Conservation (phyloP, 1,140 invertebrate species). For the Stegodyphus dumicola region DNA sequence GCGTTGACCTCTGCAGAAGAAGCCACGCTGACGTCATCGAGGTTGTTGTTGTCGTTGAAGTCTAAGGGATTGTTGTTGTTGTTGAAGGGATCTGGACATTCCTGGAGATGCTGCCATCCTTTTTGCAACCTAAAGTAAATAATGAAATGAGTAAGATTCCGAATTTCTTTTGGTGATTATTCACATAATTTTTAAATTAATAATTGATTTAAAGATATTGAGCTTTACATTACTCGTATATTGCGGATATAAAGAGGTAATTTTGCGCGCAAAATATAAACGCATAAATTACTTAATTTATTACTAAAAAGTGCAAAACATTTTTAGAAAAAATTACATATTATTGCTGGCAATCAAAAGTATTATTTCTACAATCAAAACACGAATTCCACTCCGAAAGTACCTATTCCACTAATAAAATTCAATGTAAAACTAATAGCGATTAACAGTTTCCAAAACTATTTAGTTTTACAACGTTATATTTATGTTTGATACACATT, state of each 20-base stretch:
- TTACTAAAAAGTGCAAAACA: not conserved
- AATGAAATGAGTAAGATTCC: not conserved
- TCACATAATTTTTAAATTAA: not conserved
- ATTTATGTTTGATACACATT: too few species aligned
- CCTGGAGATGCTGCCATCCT: conserved; percentile 57
- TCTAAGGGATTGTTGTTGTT: conserved; percentile 49
- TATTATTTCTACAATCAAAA: too few species aligned
- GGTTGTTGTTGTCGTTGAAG: conserved; percentile 51
- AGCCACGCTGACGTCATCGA: conserved; percentile 41
- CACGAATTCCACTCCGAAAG: too few species aligned
- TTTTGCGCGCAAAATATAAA: not conserved
- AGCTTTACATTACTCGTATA: not conserved
- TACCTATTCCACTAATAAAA: too few species aligned
- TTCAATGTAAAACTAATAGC: too few species aligned
- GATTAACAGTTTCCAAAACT: too few species aligned
- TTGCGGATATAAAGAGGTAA: not conserved
- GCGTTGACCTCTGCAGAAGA: conserved; percentile 12
- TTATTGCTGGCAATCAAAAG: too few species aligned
- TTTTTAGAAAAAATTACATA: not conserved
- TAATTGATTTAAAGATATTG: not conserved
- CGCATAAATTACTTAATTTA: not conserved
- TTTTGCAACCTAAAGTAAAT: conserved; percentile 27
- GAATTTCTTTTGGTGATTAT: not conserved
- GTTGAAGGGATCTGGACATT: conserved; percentile 23
- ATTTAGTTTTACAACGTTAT: too few species aligned